Evolutionary conservation across 2,113 vertebrate genomes (phyloP).

Genomic region (Eurystomus gularis): DNA sequence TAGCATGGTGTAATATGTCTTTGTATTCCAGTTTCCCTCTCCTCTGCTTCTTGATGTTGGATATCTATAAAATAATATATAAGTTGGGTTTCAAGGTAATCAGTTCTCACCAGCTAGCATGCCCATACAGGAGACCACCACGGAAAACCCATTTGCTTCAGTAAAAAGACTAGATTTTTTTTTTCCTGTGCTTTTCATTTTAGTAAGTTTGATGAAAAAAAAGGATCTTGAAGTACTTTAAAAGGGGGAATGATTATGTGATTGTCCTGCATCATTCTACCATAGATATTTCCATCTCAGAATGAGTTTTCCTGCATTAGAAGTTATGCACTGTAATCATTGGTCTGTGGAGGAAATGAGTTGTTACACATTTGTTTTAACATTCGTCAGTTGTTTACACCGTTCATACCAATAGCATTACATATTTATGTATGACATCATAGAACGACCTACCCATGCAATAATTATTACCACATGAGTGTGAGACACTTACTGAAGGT

Average conservation of each 20-base stretch:
- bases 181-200: neutral
- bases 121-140: neutral
- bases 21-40: neutral
- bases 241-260: neutral
- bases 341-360: neutral
- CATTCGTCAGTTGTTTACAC: neutral
- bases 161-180: neutral
- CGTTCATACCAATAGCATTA: neutral
- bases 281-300: neutral
- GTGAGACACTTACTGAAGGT: neutral
- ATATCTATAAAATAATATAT: neutral
- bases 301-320: neutral
- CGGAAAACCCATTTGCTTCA: neutral
- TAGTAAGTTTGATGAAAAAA: neutral
- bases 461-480: neutral
- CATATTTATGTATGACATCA: neutral
- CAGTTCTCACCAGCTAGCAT: neutral
- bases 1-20: neutral
- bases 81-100: neutral
- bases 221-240: neutral
- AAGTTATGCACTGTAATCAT: neutral
- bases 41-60: neutral
- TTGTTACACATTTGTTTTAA: neutral
- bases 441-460: neutral
- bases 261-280: neutral